Evolutionary conservation across 2,888 invertebrate species (phyloP).

Genomic region (Cephus spinipes): DNA sequence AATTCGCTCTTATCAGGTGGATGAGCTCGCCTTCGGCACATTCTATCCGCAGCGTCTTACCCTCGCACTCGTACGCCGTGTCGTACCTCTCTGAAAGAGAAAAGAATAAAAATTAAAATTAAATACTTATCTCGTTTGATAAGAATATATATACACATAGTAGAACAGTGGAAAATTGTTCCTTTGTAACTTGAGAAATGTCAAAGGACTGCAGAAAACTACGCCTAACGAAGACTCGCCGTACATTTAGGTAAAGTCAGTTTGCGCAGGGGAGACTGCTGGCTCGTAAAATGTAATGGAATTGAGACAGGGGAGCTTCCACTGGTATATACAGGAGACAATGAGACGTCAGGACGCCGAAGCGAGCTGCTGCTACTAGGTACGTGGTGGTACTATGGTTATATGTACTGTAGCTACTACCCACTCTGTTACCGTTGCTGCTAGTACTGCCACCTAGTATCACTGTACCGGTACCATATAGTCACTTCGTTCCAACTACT

Average conservation of each 20-base stretch:
- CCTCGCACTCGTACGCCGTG: constrained; percentile 95
- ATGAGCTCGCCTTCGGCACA: constrained; percentile 92
- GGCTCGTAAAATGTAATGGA: constrained; percentile 48
- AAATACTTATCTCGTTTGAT: background rate
- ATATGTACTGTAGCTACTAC: background rate
- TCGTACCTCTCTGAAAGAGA: constrained; percentile 83
- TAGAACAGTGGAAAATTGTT: no score
- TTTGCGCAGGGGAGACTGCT: constrained; percentile 22
- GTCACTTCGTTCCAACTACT: background rate
- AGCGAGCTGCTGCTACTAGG: no score
- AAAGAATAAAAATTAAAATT: constrained; percentile 33
- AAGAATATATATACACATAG: no score
- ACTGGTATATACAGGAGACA: constrained; percentile 23
- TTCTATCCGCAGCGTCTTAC: constrained; percentile 88
- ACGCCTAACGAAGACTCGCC: constrained; percentile 3
- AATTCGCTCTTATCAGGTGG: constrained; percentile 92
- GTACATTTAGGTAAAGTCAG: constrained; percentile 19
- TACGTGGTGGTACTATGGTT: no score
- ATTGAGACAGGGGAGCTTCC: constrained; percentile 40
- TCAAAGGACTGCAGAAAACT: background rate
- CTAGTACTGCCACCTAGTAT: no score
- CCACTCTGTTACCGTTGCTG: no score
- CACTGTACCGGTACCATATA: no score
- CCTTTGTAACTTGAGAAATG: background rate
- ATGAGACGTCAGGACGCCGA: constrained; percentile 25